Conservation (phyloP, 2,797 vertebrate species). For the Enoplosus armatus region DNA sequence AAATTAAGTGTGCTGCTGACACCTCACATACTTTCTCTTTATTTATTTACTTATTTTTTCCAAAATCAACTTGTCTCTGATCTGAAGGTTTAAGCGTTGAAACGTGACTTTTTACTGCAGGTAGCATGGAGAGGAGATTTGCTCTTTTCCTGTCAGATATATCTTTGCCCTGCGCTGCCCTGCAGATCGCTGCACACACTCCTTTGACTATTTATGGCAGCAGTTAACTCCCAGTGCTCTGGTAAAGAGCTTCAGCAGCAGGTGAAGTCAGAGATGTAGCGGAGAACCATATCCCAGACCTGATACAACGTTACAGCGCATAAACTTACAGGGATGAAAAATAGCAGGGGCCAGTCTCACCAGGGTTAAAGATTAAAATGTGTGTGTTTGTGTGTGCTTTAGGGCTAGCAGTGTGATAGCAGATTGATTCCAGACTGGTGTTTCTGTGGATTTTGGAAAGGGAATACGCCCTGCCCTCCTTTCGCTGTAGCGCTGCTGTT, state of each 20-base stretch:
- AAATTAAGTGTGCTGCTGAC: constrained; percentile 38
- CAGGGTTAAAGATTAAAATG: constrained; percentile 73
- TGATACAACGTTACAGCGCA: constrained; percentile 73
- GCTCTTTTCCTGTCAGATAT: constrained; percentile 74
- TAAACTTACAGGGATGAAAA: constrained; percentile 79
- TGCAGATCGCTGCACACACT: constrained; percentile 64
- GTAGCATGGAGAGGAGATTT: constrained; percentile 69
- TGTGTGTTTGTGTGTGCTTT: constrained; percentile 54
- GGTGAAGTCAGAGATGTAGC: constrained; percentile 78
- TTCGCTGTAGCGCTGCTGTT: constrained; percentile 44
- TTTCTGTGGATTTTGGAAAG: constrained; percentile 76
- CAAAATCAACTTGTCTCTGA: constrained; percentile 47
- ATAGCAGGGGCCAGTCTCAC: constrained; percentile 58
- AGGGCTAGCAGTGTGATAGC: constrained; percentile 55
- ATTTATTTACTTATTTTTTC: constrained; percentile 40
- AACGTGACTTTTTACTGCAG: constrained; percentile 67
- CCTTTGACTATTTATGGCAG: constrained; percentile 80
- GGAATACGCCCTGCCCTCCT: constrained; percentile 70
- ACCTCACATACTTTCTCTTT: constrained; percentile 25
- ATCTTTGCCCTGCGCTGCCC: constrained; percentile 68
- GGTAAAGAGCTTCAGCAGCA: constrained; percentile 84
- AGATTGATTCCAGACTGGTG: constrained; percentile 85
- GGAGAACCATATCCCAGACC: constrained; percentile 72
- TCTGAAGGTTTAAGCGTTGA: constrained; percentile 45
- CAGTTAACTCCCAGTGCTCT: constrained; percentile 80